These are phyloP conservation scores for Dynastes hyllus DNA, from an alignment of 2,888 invertebrate genomes.

Conservation along the genomic window DNA sequence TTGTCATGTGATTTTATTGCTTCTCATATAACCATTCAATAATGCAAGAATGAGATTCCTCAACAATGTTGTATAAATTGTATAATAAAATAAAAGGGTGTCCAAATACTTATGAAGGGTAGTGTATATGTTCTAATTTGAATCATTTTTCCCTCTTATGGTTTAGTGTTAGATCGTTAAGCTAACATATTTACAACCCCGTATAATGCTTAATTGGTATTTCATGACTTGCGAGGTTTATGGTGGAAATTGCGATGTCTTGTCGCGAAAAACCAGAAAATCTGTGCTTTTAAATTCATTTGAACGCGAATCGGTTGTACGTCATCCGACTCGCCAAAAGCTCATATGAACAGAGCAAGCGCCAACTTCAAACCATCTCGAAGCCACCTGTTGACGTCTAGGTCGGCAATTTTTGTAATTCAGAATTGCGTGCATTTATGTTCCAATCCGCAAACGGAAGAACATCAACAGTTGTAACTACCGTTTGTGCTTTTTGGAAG, in stretches of 20 bases:
- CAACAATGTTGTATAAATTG: too few relatives aligned
- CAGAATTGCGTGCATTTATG: conserved; percentile 11
- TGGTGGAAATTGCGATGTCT: conserved; percentile 10
- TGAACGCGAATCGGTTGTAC: conserved; percentile 40
- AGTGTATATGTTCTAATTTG: too few relatives aligned
- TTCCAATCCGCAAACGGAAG: conserved; percentile 15
- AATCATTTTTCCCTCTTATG: too few relatives aligned
- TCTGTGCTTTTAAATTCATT: conserved; percentile 26
- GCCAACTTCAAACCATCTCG: conserved; percentile 58
- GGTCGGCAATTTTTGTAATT: conserved; percentile 37
- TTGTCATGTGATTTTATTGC: too few relatives aligned
- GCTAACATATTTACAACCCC: too few relatives aligned
- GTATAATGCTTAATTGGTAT: conserved; percentile 2
- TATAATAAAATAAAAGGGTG: too few relatives aligned
- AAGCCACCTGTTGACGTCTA: conserved; percentile 57
- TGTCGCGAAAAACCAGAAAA: conserved; percentile 31
- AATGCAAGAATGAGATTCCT: too few relatives aligned
- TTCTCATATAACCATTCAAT: too few relatives aligned
- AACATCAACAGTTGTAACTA: conserved; percentile 18
- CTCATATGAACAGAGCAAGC: conserved; percentile 58
- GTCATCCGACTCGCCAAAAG: conserved; percentile 55
- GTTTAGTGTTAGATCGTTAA: too few relatives aligned
- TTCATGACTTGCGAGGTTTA: conserved; percentile 27
- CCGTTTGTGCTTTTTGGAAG: conserved; percentile 24
- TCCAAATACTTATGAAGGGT: too few relatives aligned